phyloP scores from a whole-genome alignment of 2,888 invertebrate genomes.

The Monochamus alternatus region DNA sequence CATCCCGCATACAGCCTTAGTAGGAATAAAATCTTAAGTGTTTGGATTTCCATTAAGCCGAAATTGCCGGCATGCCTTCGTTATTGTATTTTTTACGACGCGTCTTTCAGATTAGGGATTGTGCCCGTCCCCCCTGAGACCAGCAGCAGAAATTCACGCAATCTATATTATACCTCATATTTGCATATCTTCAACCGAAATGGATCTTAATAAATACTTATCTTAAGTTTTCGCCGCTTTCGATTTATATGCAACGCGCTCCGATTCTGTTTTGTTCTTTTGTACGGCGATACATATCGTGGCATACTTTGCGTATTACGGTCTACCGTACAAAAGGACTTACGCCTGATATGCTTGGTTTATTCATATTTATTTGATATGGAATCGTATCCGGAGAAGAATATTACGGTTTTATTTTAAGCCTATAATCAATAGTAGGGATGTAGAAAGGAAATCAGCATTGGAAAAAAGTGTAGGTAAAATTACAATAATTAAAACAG shows the following conservation, averaged over 20 bases:
- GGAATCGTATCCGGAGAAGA: not conserved
- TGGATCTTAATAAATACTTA: conserved; percentile 68
- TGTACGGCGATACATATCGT: conserved; percentile 48
- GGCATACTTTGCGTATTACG: conserved; percentile 38
- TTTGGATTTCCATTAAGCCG: conserved; percentile 47
- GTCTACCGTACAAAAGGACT: conserved; percentile 46
- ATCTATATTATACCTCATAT: conserved; percentile 67
- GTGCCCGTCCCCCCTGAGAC: conserved; percentile 59
- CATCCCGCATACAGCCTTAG: conserved; percentile 33
- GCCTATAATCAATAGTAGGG: too few species aligned
- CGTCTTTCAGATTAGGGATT: conserved; percentile 64
- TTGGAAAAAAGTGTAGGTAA: too few species aligned
- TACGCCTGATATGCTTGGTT: conserved; percentile 37
- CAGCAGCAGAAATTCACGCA: conserved; percentile 64
- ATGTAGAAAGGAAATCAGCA: too few species aligned
- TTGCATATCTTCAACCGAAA: conserved; percentile 66
- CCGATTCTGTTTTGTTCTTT: conserved; percentile 54
- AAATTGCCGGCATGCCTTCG: conserved; percentile 43
- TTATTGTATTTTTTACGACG: conserved; percentile 68
- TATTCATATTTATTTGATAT: conserved; percentile 41
- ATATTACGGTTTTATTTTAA: too few species aligned
- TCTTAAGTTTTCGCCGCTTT: conserved; percentile 56
- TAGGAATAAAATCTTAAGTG: conserved; percentile 44
- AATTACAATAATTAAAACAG: too few species aligned
- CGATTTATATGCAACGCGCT: conserved; percentile 41